Base-by-base conservation (phyloP, 2,888 invertebrate species). In the Omphaloscelis lunosa region DNA sequence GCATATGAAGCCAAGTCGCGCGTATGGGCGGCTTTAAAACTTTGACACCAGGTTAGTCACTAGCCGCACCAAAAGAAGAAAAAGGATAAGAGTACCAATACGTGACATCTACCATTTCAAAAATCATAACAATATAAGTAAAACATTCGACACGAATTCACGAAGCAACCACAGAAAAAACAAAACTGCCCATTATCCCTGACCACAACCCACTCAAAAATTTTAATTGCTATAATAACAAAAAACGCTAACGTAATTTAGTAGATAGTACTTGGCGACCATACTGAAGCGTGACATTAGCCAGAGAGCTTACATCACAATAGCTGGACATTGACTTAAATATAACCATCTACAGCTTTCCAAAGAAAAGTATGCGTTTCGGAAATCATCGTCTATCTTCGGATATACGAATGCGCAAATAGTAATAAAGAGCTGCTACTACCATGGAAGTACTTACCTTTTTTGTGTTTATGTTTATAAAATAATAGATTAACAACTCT, bases 291-390 rank as follows among this genome's bases (percentile, higher is more conserved):
- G 82, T 74, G 73, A 85, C 71, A 77, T 86, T 87, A 82, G 75
- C 68, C 51, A 63, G 71, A 61, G 66, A 63, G 87, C 72, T 80
- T 83, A 76, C 78, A 78, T 79, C 83, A 87, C 67, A 80, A 75
- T 65, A 59, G 53, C 58, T 39, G 73, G 72, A 77, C 81, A 80
- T 5, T 56, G 53, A 11, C n/a, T 56, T 56, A 12, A n/a, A 56
- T 56, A 56, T 12, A n/a, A n/a, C n/a, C 56, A n/a, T 56, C 5
- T n/a, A 12, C 5, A 56, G 56, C 1, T 56, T 56, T 45, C 3
- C 45, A 45, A 15, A 45, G 0, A 12, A 56, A 53, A 9, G n/a
- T 41, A 41, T 45, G 45, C 1, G 9, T 56, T 11, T 56, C 53
- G 11, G 5, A 56, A 56, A n/a, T n/a, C 12, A 56, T 56, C 1